Evolutionary conservation across 2,113 vertebrate genomes (phyloP), one percentile per base, ranked within the genome.

Genomic region (Australoheros scitulus): DNA sequence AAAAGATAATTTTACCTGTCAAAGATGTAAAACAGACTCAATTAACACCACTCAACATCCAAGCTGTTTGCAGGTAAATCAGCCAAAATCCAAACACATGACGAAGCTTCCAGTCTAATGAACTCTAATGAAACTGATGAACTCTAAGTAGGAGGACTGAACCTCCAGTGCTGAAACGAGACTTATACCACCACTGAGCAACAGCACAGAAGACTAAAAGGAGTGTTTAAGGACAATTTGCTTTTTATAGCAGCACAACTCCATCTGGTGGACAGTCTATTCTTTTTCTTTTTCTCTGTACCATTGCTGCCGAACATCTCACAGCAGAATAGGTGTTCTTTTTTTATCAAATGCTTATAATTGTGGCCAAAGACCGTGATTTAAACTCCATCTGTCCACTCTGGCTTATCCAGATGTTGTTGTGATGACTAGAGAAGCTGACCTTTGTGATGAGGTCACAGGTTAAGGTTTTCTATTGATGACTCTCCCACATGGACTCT

Each of bases 191-290:
- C 11, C 0, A 38, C 26, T 32, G 36, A 34, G 20, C 2, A 60
- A 47, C 47, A 32, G 18, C 11, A 24, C 24, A 59, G 5, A 52
- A 34, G 65, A 15, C n/a, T 4, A 26, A 7, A 6, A 55, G 22
- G 20, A 24, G 75, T 7, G 15, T 80, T 32, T 64, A 17, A 75
- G 29, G 63, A 50, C 34, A 56, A 64, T 26, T 17, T 1, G 38
- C n/a, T 2, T 7, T 59, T 61, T 4, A 56, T 0, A 63, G 64
- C 41, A 56, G 6, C 36, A 76, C 58, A 11, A 52, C 90, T 17
- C 82, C 88, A 87, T 56, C 82, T 88, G 75, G 41, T 92, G 88
- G 90, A 83, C 20, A 86, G 18, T 24, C n/a, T 32, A 11, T 43
- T 41, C n/a, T 32, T 64, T 56, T 14, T 14, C 34, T 20, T 3